These are phyloP conservation scores for Crocidura indochinensis DNA, from an alignment of 2,797 vertebrate species.

Conservation along the genomic window DNA sequence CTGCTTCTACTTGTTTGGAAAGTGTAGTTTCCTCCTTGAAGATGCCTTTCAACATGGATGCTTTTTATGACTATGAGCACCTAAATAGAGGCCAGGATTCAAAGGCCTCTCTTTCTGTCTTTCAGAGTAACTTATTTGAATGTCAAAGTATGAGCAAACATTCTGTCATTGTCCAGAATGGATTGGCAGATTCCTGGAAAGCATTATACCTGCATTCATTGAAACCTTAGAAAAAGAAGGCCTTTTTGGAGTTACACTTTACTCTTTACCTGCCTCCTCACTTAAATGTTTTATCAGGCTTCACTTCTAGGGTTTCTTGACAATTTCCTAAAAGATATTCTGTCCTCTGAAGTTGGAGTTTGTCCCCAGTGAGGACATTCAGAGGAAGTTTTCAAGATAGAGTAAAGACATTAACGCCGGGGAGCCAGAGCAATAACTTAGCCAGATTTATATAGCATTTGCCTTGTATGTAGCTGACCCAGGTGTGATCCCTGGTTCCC, in stretches of 20 bases:
- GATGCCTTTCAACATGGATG: background rate
- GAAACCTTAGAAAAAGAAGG: constrained; percentile 12
- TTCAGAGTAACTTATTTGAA: constrained; percentile 19
- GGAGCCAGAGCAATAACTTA: too few relatives aligned
- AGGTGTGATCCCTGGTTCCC: too few relatives aligned
- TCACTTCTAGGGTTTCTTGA: background rate
- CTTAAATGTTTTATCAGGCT: constrained; percentile 16
- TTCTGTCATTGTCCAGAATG: background rate
- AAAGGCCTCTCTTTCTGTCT: background rate
- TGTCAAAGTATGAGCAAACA: background rate
- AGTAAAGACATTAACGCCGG: background rate
- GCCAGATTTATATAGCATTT: too few relatives aligned
- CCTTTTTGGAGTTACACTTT: constrained; percentile 26
- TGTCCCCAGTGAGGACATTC: constrained; percentile 12
- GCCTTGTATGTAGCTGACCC: too few relatives aligned
- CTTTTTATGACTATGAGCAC: constrained; percentile 32
- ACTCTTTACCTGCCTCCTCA: background rate
- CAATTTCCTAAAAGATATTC: constrained; percentile 25
- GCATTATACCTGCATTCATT: constrained; percentile 8
- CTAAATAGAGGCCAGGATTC: constrained; percentile 20
- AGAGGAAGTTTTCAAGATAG: constrained; percentile 18
- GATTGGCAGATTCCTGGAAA: constrained; percentile 14
- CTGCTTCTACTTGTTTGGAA: too few relatives aligned
- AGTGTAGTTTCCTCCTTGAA: too few relatives aligned
- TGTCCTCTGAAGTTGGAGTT: background rate